A percentile compares a stretch with the other conserved stretches of the same genome.
phyloP scores from a whole-genome alignment of 2,113 vertebrate genomes.

The Hyaena hyaena region DNA sequence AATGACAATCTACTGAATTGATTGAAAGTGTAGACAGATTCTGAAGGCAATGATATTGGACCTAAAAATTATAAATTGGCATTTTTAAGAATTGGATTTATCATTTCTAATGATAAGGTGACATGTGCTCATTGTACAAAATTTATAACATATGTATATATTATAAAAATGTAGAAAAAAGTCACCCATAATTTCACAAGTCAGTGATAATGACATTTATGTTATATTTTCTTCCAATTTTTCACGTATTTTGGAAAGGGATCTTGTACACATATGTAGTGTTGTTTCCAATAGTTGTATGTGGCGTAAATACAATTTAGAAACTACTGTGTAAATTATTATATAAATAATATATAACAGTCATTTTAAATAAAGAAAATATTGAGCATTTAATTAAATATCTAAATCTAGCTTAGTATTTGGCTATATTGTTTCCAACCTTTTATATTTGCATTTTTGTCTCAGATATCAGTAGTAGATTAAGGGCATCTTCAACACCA shows the following conservation, averaged over 20 bases:
- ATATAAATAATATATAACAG: not conserved
- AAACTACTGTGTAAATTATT: not conserved
- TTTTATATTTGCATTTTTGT: not conserved
- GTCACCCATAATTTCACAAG: not conserved
- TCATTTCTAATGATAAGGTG: slow-evolving; percentile 4
- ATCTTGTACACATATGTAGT: not conserved
- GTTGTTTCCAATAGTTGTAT: not conserved
- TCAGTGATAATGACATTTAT: not conserved
- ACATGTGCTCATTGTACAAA: not conserved
- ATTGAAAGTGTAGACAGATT: not conserved
- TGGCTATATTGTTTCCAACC: not conserved
- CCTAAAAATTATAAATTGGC: not conserved
- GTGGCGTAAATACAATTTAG: not conserved
- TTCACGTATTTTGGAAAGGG: not conserved
- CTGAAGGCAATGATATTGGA: not conserved
- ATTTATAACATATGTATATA: not conserved
- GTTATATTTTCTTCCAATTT: slow-evolving; percentile 13
- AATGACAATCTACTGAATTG: not conserved
- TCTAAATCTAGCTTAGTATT: not conserved
- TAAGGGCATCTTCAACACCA: not conserved
- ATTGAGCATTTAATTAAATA: slow-evolving; percentile 30
- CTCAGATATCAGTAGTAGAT: not conserved
- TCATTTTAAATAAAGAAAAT: slow-evolving; percentile 9
- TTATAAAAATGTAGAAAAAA: not conserved
- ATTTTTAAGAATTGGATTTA: not conserved